Base-by-base conservation (phyloP, 2,888 invertebrate genomes). In the Gymnocheta viridis region DNA sequence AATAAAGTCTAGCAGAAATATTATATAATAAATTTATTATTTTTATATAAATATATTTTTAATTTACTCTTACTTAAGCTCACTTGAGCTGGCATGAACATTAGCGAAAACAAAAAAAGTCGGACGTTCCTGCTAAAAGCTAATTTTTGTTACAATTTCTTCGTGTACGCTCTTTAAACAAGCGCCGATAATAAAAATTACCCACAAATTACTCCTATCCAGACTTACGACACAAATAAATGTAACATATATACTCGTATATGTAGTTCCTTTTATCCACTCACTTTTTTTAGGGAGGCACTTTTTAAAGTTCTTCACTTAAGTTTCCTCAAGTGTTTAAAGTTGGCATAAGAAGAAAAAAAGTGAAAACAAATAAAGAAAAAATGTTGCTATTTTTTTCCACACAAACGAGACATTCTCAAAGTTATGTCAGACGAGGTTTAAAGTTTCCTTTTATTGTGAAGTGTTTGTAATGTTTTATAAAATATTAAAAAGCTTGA, bases 401-500 rank as follows among this genome's bases (percentile, higher is more conserved):
- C n/a, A 41, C n/a, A 7, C 54, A 24, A 10, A 27, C 32, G 35
- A 22, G 1, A 73, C 32, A 54, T 6, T 58, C 27, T 38, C 19
- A n/a, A 66, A 54, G 35, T 69, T 54, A 27, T 27, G 35, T 62
- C 54, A 62, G 47, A 54, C 32, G n/a, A 35, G 62, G 54, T 81
- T 69, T 81, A 74, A 81, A 74, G 67, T 81, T 81, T 81, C 60
- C 41, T 70, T 70, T 70, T 47, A 41, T 44, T 56, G 72, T 73
- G 10, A 67, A 67, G 72, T 70, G 76, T 78, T 73, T 78, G 51
- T 60, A 67, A 32, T 51, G 54, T 60, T 73, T 64, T 44, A 72
- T 78, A 67, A 78, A 82, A 78, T 78, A 78, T 82, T 78, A 73
- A 79, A 82, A 58, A 79, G 79, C 82, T 73, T 38, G 35, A 44